A percentile compares a stretch with the other conserved stretches of the same genome.
Conservation (phyloP, 2,113 vertebrate species). For the Chascanopsetta lugubris region DNA sequence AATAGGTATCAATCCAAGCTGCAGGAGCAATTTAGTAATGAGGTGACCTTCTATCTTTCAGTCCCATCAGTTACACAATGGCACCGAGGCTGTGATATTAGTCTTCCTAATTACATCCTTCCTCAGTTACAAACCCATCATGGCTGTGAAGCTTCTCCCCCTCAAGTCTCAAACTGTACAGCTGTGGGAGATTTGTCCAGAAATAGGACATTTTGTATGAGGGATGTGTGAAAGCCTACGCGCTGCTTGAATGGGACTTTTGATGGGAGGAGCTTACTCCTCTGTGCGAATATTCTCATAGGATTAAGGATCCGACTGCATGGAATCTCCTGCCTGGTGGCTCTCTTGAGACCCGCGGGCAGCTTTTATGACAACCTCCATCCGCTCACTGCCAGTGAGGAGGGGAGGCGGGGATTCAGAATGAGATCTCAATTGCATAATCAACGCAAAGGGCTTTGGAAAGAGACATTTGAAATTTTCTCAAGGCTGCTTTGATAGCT, state of each 20-base stretch:
- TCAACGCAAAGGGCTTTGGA: constrained; percentile 48
- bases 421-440: constrained; percentile 51
- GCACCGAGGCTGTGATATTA: constrained; percentile 35
- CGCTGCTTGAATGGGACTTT: constrained; percentile 46
- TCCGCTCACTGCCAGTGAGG: constrained; percentile 52
- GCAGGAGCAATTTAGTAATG: constrained; percentile 38
- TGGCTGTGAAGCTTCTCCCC: constrained; percentile 15
- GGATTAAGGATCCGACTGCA: constrained; percentile 56
- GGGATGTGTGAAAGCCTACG: constrained; percentile 44
- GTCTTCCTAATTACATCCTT: constrained; percentile 42
- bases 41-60: constrained; percentile 51
- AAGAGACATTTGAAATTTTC: constrained; percentile 23
- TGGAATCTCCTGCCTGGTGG: constrained; percentile 51
- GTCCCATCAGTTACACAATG: constrained; percentile 45
- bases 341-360: constrained; percentile 43
- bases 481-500: constrained; percentile 60
- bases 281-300: constrained; percentile 50
- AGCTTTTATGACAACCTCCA: constrained; percentile 70
- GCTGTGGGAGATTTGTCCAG: constrained; percentile 39
- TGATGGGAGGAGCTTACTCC: constrained; percentile 40
- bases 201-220: constrained; percentile 58
- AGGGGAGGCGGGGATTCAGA: constrained; percentile 26
- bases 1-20: constrained; percentile 48
- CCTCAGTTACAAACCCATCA: constrained; percentile 24
- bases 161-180: constrained; percentile 25